A percentile compares a stretch with the other conserved stretches of the same genome.
phyloP scores from a whole-genome alignment of 2,113 vertebrate genomes.

The Clinocottus analis region DNA sequence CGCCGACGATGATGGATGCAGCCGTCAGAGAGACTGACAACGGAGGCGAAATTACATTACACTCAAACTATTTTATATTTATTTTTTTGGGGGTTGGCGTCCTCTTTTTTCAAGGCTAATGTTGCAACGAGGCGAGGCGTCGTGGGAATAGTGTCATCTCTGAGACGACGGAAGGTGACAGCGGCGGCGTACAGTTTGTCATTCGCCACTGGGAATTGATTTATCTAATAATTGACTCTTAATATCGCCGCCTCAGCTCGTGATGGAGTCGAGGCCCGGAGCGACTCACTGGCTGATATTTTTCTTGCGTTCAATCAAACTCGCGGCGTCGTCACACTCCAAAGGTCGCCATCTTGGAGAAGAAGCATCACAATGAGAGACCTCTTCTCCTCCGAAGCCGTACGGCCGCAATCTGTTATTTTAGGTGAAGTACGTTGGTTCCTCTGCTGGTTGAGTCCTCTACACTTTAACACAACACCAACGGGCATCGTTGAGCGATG shows the following conservation, averaged over 20 bases:
- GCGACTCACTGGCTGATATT: background rate
- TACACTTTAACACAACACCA: background rate
- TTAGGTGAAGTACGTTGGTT: too few species aligned
- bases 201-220: conserved; percentile 4
- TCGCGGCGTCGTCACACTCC: background rate
- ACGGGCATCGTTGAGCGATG: conserved; percentile 3
- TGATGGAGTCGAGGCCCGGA: background rate
- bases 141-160: conserved; percentile 46
- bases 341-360: background rate
- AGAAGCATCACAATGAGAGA: background rate
- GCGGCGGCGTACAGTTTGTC: background rate
- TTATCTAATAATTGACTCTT: conserved; percentile 18
- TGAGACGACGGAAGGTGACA: conserved; percentile 40
- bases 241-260: background rate
- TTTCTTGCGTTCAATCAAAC: background rate
- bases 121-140: conserved; percentile 67
- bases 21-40: conserved; percentile 75
- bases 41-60: conserved; percentile 82
- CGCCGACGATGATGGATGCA: conserved; percentile 85
- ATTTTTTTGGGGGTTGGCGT: conserved; percentile 13
- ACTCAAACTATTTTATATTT: conserved; percentile 74
- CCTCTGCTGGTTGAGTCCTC: conserved; percentile 6
- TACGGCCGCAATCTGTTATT: conserved; percentile 10
- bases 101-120: conserved; percentile 79
- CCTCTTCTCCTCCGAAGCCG: background rate